Conservation (phyloP, 2,888 invertebrate genomes). For the Endomychus coccineus region DNA sequence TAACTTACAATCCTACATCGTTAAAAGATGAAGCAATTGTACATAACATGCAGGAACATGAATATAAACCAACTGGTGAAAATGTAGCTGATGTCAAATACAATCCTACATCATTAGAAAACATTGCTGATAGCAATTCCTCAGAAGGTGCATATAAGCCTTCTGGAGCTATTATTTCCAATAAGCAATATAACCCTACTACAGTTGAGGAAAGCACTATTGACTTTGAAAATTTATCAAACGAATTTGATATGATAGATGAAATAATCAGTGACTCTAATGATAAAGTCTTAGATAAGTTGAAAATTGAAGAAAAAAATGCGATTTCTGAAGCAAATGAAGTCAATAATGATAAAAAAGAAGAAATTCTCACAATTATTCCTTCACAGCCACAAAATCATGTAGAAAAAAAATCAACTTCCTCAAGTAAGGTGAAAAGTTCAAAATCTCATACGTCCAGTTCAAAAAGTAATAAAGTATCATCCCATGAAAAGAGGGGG, state of each 20-base stretch:
- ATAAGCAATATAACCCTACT: conserved; percentile 32
- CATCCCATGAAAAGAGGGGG: not conserved
- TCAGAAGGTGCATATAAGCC: conserved; percentile 12
- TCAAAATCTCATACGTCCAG: too few species aligned
- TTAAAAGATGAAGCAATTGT: conserved; percentile 6
- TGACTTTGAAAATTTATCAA: conserved; percentile 38
- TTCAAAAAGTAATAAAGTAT: not conserved
- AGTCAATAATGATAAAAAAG: too few species aligned
- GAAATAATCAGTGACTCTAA: conserved; percentile 33
- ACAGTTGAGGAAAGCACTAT: conserved; percentile 26
- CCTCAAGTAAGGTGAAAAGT: too few species aligned
- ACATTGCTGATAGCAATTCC: conserved; percentile 7
- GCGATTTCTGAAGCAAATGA: too few species aligned
- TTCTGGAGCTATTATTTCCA: conserved; percentile 28
- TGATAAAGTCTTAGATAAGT: not conserved
- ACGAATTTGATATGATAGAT: conserved; percentile 43
- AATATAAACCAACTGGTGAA: conserved; percentile 13
- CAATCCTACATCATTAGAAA: conserved; percentile 12
- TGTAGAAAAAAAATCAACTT: too few species aligned
- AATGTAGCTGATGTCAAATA: conserved; percentile 14
- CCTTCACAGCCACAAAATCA: too few species aligned
- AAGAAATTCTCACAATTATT: too few species aligned
- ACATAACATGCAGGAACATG: conserved; percentile 7
- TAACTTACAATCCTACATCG: conserved; percentile 3
- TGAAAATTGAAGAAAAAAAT: not conserved